phyloP scores from a whole-genome alignment of 2,113 vertebrate genomes.

The Esox niger region DNA sequence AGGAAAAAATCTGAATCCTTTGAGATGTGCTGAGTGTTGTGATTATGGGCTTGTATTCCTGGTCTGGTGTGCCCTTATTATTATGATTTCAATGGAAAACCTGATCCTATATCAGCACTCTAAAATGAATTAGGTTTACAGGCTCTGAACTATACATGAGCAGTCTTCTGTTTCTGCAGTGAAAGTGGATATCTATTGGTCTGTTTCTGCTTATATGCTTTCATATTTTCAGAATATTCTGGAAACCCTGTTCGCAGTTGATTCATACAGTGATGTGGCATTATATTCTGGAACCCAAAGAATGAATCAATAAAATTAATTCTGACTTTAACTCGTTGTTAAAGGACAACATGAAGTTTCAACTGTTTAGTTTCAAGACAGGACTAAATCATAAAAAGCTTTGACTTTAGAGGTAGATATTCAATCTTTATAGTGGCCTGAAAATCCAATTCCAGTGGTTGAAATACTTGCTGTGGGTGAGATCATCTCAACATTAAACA shows the following conservation, averaged over 20 bases:
- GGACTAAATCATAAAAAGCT: neutral
- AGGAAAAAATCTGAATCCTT: neutral
- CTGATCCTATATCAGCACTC: too few relatives aligned
- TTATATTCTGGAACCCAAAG: slow-evolving; percentile 1
- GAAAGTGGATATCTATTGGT: slow-evolving; percentile 32
- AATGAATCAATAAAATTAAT: slow-evolving; percentile 1
- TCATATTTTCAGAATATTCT: slow-evolving; percentile 5
- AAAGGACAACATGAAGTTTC: neutral
- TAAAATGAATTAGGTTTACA: neutral
- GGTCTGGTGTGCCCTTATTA: too few relatives aligned
- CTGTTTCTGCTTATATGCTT: slow-evolving; percentile 37
- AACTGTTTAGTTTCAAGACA: neutral
- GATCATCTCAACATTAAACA: neutral
- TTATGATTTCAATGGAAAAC: too few relatives aligned
- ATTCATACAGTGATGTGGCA: neutral
- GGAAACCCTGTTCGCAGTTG: slow-evolving; percentile 15
- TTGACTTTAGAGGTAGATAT: neutral
- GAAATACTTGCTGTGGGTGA: neutral
- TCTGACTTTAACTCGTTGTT: neutral
- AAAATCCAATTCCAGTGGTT: neutral
- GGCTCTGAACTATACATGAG: slow-evolving; percentile 14
- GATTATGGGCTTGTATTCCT: too few relatives aligned
- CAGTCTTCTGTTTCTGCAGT: slow-evolving; percentile 15
- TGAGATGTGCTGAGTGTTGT: neutral
- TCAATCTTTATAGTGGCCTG: neutral